phyloP scores from a whole-genome alignment of 2,113 vertebrate species.

The Arothron firmamentum region DNA sequence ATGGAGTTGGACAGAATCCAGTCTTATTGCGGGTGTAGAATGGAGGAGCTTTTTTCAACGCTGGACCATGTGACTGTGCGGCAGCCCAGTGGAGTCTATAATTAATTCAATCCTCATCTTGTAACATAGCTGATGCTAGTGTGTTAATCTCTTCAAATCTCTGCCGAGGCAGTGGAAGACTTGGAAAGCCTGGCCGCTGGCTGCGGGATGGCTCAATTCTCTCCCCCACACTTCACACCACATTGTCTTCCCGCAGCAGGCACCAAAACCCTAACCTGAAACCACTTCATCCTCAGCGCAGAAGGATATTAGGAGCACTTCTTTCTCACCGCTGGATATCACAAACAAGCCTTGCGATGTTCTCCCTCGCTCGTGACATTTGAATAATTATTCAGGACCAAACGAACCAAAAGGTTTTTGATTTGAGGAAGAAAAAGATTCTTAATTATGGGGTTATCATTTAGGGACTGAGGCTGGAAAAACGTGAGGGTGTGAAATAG shows the following conservation, averaged over 20 bases:
- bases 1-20: slow-evolving; percentile 63
- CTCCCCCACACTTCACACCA: slow-evolving; percentile 54
- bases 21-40: slow-evolving; percentile 45
- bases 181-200: slow-evolving; percentile 74
- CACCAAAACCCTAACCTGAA: slow-evolving; percentile 28
- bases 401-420: background rate
- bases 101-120: slow-evolving; percentile 79
- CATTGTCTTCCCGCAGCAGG: slow-evolving; percentile 57
- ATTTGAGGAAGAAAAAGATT: background rate
- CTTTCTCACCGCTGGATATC: slow-evolving; percentile 26
- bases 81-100: slow-evolving; percentile 67
- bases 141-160: slow-evolving; percentile 79
- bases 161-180: slow-evolving; percentile 68
- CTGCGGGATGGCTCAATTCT: slow-evolving; percentile 70
- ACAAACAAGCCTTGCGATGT: slow-evolving; percentile 5
- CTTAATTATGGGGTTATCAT: no score
- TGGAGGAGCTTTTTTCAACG: slow-evolving; percentile 52
- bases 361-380: slow-evolving; percentile 5
- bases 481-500: background rate
- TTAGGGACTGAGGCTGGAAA: no score
- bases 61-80: slow-evolving; percentile 58
- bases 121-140: slow-evolving; percentile 70
- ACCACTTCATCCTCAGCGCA: slow-evolving; percentile 19
- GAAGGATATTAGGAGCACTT: slow-evolving; percentile 32
- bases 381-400: slow-evolving; percentile 1